Base-by-base conservation (phyloP, 2,888 invertebrate genomes). In the Monopis laevigella region DNA sequence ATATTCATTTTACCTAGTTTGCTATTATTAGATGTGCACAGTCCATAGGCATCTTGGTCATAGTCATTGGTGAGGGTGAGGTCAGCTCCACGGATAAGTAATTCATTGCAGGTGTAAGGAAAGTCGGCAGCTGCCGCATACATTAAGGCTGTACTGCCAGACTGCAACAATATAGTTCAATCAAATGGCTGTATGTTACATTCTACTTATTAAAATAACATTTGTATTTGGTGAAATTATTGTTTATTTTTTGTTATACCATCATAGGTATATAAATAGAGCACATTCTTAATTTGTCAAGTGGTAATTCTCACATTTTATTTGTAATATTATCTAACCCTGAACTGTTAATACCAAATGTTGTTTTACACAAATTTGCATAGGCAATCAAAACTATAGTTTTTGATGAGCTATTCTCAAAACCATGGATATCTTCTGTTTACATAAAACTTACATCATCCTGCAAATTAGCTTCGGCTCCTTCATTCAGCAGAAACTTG, bases 91-190 rank as follows among this genome's bases (percentile, higher is more conserved):
- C 86, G 82, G 13, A 88, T 81, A 36, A 96, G 82, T 41, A 96
- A 82, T 62, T 94, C 91, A 57, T 92, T 90, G 56, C 93, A 93
- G 44, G 93, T 91, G 61, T 92, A 92, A 1, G 93, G 90, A 75
- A 95, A 93, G 72, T 96, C 93, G 7, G 92, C 92, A 53, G 88
- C 88, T 3, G 93, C 92, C 39, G 96, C 93, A 73, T 92, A 96
- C 89, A 96, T 95, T 40, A 96, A 71, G 1, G 96, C 90, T 30
- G 94, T 93, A 60, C 93, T 94, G 40, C 93, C 93, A 57, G 91
- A 86, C 91, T 93, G 59, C 34, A 73, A 77, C 43, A 51, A 30
- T 48, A 28, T 48, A 16, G 12, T 29, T 13, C 29, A 29, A n/a
- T n/a, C n/a, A n/a, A n/a, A n/a, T n/a, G n/a, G n/a, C n/a, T n/a